Base-by-base conservation (phyloP, 2,113 vertebrate genomes). In the Rallus limicola region DNA sequence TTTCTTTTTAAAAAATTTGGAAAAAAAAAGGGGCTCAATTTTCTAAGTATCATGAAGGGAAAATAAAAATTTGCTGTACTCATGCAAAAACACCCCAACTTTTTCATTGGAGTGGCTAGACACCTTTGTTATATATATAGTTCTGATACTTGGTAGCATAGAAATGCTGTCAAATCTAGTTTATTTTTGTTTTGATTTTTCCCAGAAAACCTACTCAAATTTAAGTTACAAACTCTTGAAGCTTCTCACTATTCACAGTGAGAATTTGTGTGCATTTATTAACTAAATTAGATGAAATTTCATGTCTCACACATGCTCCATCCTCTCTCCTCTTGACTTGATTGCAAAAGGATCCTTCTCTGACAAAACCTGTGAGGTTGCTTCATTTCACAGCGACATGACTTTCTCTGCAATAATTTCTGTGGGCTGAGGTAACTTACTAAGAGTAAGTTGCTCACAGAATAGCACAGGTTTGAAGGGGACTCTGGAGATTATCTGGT, bases 31-130 rank as follows among this genome's bases (percentile, higher is more conserved):
- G 8, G 8, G 5, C 40, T 74, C 7, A 60, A 20, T 14, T 72
- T 82, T 65, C 25, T 62, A 75, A 65, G 7, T 55, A 29, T 55
- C 7, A 12, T 24, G 21, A 70, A 64, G 3, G 6, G 13, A 78
- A 94, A 71, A 71, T 6, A 92, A 72, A 48, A 25, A 52, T 68
- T 75, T 87, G 6, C 33, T 29, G 5, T 36, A n/a, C 2, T 55
- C 0, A 17, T 50, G 28, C 24, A 10, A 76, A 80, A 67, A 31
- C 20, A 3, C 0, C 2, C 5, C 13, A 26, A 18, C 7, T 9
- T 82, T 86, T 74, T 42, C 20, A 13, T 3, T 60, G 21, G 8
- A 18, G 4, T 13, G 17, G 16, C 14, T 50, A 75, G 34, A 38
- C 6, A 58, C 1, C 12, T 40, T 11, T 82, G 18, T 46, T 65